These are phyloP conservation scores for Python bivittatus DNA, from an alignment of 2,113 vertebrate species.

Conservation along the genomic window DNA sequence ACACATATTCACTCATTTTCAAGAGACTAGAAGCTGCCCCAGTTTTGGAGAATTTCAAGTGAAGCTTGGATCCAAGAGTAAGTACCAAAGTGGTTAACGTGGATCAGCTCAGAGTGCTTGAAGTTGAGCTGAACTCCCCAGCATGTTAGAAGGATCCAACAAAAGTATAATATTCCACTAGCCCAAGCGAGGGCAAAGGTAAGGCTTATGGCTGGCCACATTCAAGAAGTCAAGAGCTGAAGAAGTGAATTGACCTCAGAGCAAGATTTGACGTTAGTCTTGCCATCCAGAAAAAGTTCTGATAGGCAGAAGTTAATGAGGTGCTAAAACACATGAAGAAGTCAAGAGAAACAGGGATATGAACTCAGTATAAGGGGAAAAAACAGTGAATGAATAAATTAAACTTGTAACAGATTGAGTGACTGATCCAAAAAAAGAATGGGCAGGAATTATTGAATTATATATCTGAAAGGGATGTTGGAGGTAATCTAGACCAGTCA, in stretches of 20 bases:
- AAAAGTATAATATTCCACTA: background rate
- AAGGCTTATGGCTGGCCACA: background rate
- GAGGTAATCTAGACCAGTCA: background rate
- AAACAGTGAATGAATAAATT: background rate
- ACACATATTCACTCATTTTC: background rate
- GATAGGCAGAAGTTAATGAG: background rate
- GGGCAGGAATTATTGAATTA: background rate
- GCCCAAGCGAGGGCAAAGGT: background rate
- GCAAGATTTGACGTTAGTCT: background rate
- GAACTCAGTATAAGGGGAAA: background rate
- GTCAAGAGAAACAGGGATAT: background rate
- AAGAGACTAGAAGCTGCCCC: background rate
- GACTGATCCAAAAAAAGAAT: background rate
- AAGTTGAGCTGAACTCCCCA: background rate
- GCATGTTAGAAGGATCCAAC: background rate
- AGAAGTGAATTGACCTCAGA: background rate
- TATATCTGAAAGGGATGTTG: background rate
- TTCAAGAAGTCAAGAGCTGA: background rate
- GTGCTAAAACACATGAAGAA: background rate
- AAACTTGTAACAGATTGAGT: background rate
- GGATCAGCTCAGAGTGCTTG: background rate
- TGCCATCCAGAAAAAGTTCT: background rate
- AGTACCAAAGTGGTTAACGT: background rate
- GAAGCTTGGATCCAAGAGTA: background rate
- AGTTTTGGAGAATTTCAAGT: background rate